phyloP scores from a whole-genome alignment of 2,113 vertebrate genomes.

The Antigone vipio region DNA sequence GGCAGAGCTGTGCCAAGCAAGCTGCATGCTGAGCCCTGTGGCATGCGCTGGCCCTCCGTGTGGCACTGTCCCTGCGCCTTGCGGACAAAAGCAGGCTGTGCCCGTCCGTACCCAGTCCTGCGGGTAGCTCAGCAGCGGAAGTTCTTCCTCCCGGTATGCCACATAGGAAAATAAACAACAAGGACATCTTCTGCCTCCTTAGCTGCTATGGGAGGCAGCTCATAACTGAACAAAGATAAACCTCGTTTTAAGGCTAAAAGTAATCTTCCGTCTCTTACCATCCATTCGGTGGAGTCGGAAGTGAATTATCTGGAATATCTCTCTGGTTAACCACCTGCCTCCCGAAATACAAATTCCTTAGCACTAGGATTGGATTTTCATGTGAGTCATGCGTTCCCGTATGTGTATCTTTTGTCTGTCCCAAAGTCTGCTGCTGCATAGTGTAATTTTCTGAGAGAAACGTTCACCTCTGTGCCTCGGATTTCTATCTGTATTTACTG shows the following conservation, averaged over 20 bases:
- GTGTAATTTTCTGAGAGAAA: neutral
- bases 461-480: neutral
- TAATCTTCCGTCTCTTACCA: neutral
- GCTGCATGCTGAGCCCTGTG: neutral
- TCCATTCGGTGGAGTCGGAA: neutral
- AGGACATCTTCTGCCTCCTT: neutral
- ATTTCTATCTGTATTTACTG: neutral
- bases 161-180: neutral
- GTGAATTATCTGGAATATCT: neutral
- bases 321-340: neutral
- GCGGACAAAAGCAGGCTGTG: neutral
- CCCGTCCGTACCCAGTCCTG: neutral
- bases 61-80: neutral
- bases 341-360: neutral
- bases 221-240: neutral
- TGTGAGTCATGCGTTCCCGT: neutral
- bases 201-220: neutral
- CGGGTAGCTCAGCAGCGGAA: neutral
- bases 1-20: fast-evolving
- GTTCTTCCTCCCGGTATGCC: neutral
- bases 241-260: neutral
- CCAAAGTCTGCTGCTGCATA: conserved; percentile 16
- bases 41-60: neutral
- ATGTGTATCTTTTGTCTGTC: conserved; percentile 21
- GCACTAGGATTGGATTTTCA: neutral